Evolutionary conservation across 2,888 invertebrate genomes (phyloP).

Genomic region (Petrolisthes cinctipes): DNA sequence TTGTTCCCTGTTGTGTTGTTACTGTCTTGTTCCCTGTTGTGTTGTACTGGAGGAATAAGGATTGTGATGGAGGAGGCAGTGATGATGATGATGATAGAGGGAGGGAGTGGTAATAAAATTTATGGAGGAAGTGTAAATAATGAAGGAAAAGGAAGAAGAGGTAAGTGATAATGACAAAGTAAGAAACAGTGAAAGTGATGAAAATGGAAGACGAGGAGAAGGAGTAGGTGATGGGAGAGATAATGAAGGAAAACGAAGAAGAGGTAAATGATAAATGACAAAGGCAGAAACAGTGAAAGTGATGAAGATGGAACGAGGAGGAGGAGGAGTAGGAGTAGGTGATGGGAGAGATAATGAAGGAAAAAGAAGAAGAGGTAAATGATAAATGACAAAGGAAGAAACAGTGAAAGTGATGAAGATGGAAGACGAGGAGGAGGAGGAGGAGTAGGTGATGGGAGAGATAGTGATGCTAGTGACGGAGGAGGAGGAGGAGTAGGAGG

Average conservation of each 20-base stretch:
- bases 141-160: neutral
- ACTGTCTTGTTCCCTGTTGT: no score
- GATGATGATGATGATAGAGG: neutral
- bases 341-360: neutral
- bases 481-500: neutral
- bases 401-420: neutral
- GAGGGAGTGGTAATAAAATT: neutral
- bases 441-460: neutral
- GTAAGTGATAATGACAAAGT: neutral
- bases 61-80: neutral
- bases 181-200: neutral
- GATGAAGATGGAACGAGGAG: no score
- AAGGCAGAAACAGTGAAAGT: no score
- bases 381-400: neutral
- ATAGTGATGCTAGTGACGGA: neutral
- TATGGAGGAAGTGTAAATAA: neutral
- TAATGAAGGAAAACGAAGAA: no score
- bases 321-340: no score
- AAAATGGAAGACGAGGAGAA: neutral
- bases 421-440: neutral
- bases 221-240: neutral
- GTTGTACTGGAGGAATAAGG: neutral
- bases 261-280: no score
- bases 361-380: neutral
- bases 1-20: no score